Evolutionary conservation across 1,140 invertebrate genomes (phyloP).

Genomic region (Drosophila pallidifrons): DNA sequence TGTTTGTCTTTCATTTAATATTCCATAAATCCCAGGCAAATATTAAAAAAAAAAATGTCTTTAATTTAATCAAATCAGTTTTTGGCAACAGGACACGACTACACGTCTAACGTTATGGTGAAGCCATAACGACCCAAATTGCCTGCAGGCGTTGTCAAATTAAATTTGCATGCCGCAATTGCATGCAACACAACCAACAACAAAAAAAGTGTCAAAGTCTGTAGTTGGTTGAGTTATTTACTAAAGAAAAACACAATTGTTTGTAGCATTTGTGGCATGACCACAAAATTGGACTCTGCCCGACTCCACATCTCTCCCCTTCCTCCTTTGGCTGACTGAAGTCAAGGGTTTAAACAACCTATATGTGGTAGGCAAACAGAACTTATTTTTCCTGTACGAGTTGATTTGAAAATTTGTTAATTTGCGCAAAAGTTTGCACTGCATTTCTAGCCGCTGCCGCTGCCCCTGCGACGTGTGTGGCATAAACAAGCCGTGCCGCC

Average conservation of each 20-base stretch:
- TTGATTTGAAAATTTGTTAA: conserved; percentile 74
- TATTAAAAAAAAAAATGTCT: conserved; percentile 49
- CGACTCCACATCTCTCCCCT: not conserved
- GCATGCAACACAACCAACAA: conserved; percentile 62
- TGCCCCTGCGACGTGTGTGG: conserved; percentile 62
- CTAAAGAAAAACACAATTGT: conserved; percentile 83
- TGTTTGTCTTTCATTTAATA: conserved; percentile 57
- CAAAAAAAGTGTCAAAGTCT: conserved; percentile 75
- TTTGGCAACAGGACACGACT: conserved; percentile 32
- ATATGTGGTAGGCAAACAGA: conserved; percentile 75
- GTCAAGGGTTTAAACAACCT: conserved; percentile 62
- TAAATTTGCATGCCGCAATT: conserved; percentile 81
- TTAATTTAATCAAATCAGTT: conserved; percentile 74
- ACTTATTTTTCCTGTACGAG: conserved; percentile 62
- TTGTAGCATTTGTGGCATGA: conserved; percentile 70
- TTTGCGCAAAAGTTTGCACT: conserved; percentile 77
- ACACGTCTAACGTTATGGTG: conserved; percentile 7
- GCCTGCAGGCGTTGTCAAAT: conserved; percentile 69
- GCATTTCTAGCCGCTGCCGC: conserved; percentile 43
- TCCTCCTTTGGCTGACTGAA: not conserved
- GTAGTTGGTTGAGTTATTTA: conserved; percentile 66
- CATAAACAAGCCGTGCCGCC: conserved; percentile 52
- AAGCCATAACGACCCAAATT: conserved; percentile 44
- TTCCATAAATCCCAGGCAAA: conserved; percentile 52
- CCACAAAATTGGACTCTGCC: conserved; percentile 33